These are phyloP conservation scores for Gambelia wislizenii DNA, from an alignment of 2,797 vertebrate genomes.

Conservation along the genomic window DNA sequence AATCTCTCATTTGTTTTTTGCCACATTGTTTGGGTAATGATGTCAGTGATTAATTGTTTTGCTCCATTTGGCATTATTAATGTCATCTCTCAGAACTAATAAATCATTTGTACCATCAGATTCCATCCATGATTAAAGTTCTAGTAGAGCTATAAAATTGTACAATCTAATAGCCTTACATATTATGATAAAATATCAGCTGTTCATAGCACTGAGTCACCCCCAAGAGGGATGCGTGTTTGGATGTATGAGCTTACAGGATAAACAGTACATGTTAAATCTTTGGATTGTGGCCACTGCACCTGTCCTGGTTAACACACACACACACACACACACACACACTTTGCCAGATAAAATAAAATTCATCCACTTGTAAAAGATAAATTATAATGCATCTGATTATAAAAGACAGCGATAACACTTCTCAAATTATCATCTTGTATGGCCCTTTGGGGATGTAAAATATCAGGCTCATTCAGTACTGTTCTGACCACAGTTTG, in stretches of 20 bases:
- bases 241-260: background rate
- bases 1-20: background rate
- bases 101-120: background rate
- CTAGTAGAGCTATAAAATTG: constrained; percentile 10
- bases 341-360: no score
- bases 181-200: constrained; percentile 25
- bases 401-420: background rate
- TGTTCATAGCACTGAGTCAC: background rate
- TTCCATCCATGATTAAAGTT: constrained; percentile 28
- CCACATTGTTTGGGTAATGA: background rate
- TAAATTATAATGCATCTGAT: background rate
- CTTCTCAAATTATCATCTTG: background rate
- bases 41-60: background rate
- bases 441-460: background rate
- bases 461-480: background rate
- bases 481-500: background rate
- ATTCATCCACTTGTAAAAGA: no score
- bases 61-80: constrained; percentile 11
- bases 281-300: background rate
- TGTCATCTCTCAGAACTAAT: background rate
- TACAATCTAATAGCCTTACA: constrained; percentile 16
- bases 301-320: background rate
- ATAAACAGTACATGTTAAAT: background rate
- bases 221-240: background rate
- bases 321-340: no score